These are phyloP conservation scores for Apomyelois bistriatella DNA, from an alignment of 2,888 invertebrate genomes.

Conservation along the genomic window DNA sequence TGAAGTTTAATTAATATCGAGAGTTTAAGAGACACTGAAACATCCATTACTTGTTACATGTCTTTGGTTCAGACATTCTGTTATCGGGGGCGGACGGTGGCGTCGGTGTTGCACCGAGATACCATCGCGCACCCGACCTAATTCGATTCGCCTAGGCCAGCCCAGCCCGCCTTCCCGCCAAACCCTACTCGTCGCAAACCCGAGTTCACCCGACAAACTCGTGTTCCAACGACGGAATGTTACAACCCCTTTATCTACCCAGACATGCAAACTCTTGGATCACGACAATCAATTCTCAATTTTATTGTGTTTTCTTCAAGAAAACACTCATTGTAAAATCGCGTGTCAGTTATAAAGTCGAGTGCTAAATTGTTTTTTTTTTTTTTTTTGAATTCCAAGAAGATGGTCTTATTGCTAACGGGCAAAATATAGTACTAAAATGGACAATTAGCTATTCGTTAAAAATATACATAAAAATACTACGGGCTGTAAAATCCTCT, in stretches of 20 bases:
- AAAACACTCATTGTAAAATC: conserved; percentile 20
- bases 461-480: no score
- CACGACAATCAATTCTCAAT: conserved; percentile 58
- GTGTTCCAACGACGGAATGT: conserved; percentile 47
- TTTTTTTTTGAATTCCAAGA: conserved; percentile 12
- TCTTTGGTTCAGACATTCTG: conserved; percentile 45
- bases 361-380: conserved; percentile 14
- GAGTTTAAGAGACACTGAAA: no score
- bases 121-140: conserved; percentile 66
- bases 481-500: no score
- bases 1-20: no score
- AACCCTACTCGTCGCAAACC: conserved; percentile 35
- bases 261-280: conserved; percentile 65
- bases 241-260: conserved; percentile 63
- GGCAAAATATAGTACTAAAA: not conserved
- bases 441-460: no score
- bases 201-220: conserved; percentile 35
- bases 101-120: conserved; percentile 53
- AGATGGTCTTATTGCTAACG: conserved; percentile 13
- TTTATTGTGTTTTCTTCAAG: conserved; percentile 35
- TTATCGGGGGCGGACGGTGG: conserved; percentile 50
- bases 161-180: conserved; percentile 37
- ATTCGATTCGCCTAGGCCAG: conserved; percentile 54
- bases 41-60: not conserved
- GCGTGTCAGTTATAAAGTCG: conserved; percentile 16